Percentiles rank a stretch among this genome's conserved stretches.
phyloP scores from a whole-genome alignment of 2,888 invertebrate genomes.

The Diaperis boleti region DNA sequence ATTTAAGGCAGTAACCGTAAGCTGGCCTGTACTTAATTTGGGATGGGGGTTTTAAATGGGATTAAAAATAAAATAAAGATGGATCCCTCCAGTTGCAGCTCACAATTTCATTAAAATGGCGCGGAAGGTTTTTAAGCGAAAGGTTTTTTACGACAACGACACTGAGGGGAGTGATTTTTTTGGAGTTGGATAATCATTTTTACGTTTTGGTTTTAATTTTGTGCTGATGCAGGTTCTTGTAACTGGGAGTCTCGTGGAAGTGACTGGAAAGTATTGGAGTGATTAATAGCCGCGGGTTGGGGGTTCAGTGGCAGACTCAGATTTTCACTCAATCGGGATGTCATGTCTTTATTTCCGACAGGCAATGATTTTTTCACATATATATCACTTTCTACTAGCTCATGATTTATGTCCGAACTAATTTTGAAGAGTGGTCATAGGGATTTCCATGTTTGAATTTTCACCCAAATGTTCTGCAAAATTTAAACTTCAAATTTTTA shows the following conservation, averaged over 20 bases:
- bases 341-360: neutral
- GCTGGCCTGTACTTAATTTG: conserved; percentile 2
- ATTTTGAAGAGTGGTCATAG: too few species aligned
- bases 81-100: neutral
- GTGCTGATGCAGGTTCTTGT: neutral
- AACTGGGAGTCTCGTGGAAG: conserved; percentile 3
- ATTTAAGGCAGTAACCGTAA: neutral
- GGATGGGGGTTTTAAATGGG: neutral
- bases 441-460: too few species aligned
- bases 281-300: neutral
- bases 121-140: neutral
- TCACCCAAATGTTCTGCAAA: too few species aligned
- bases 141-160: neutral
- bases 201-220: conserved; percentile 3
- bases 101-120: conserved; percentile 5
- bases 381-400: too few species aligned
- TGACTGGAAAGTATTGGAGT: conserved; percentile 8
- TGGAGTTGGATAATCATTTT: neutral
- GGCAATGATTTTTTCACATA: neutral
- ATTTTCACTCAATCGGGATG: neutral
- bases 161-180: conserved; percentile 3
- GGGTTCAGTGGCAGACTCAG: neutral
- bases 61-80: conserved; percentile 5
- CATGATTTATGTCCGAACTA: too few species aligned
- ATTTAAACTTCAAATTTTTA: too few species aligned